These are phyloP conservation scores for Polyommatus icarus DNA, from an alignment of 2,888 invertebrate genomes.

Conservation along the genomic window DNA sequence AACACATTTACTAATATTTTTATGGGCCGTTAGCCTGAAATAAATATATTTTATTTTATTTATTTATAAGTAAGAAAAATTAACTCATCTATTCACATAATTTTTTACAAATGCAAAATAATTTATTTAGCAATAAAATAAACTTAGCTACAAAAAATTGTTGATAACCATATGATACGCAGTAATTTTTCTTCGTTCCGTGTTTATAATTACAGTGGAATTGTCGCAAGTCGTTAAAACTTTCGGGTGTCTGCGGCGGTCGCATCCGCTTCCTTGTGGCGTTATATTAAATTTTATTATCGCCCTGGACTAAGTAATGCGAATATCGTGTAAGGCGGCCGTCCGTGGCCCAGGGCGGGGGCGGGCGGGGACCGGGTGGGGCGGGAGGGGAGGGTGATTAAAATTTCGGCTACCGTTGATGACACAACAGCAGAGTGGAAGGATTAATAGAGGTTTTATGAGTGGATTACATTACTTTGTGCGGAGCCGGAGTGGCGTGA, in stretches of 20 bases:
- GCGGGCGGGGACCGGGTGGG: conserved; percentile 42
- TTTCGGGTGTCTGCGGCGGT: conserved; percentile 56
- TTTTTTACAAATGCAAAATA: too few relatives aligned
- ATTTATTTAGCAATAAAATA: too few relatives aligned
- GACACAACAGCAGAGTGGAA: conserved; percentile 72
- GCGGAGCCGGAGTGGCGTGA: conserved; percentile 53
- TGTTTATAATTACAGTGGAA: conserved; percentile 24
- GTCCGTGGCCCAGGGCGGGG: conserved; percentile 66
- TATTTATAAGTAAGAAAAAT: too few relatives aligned
- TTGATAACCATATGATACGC: neutral
- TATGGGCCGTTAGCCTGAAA: too few relatives aligned
- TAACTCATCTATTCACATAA: too few relatives aligned
- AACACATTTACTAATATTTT: too few relatives aligned
- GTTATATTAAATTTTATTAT: conserved; percentile 82
- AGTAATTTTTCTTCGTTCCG: neutral
- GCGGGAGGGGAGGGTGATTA: conserved; percentile 64
- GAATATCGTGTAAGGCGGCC: conserved; percentile 81
- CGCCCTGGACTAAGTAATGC: conserved; percentile 80
- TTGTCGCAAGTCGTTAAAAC: conserved; percentile 43
- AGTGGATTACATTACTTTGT: conserved; percentile 74
- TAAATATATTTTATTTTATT: too few relatives aligned
- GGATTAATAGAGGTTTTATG: conserved; percentile 76
- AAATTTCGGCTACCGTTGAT: conserved; percentile 79
- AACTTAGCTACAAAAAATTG: too few relatives aligned
- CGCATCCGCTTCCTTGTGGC: conserved; percentile 70